phyloP scores from a whole-genome alignment of 2,797 vertebrate genomes.

The Periophthalmus magnuspinnatus region DNA sequence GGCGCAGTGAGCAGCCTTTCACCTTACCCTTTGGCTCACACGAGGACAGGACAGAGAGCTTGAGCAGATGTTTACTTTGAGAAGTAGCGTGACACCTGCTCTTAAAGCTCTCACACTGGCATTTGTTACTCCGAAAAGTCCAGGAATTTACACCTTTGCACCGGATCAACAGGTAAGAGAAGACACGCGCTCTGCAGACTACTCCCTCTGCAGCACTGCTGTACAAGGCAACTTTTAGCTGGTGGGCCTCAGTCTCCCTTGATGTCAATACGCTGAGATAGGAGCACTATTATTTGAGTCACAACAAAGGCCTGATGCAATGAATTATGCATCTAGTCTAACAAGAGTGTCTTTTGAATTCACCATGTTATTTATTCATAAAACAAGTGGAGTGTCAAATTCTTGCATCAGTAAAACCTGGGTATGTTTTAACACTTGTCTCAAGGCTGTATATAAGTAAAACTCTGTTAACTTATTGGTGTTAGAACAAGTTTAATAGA shows the following conservation, averaged over 20 bases:
- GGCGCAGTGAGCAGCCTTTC: slow-evolving; percentile 43
- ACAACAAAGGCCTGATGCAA: slow-evolving; percentile 24
- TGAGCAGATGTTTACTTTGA: slow-evolving; percentile 22
- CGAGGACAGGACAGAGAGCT: not conserved
- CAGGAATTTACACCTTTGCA: slow-evolving; percentile 20
- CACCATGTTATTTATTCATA: slow-evolving; percentile 44
- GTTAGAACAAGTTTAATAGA: not conserved
- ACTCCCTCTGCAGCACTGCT: not conserved
- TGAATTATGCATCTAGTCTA: slow-evolving; percentile 43
- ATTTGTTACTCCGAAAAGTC: slow-evolving; percentile 17
- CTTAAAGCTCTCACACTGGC: slow-evolving; percentile 32
- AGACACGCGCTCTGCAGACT: not conserved
- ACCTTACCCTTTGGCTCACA: not conserved
- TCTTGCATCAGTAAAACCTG: slow-evolving; percentile 12
- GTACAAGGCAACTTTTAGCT: not conserved
- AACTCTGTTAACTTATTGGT: not conserved
- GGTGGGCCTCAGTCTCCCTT: slow-evolving; percentile 9
- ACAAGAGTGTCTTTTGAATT: slow-evolving; percentile 37
- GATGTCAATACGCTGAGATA: slow-evolving; percentile 15
- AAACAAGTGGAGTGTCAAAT: slow-evolving; percentile 37
- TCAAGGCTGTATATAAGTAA: not conserved
- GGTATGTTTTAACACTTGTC: not conserved
- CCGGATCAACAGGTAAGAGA: slow-evolving; percentile 1
- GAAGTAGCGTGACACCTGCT: slow-evolving; percentile 42
- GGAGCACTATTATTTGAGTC: slow-evolving; percentile 33